These are phyloP conservation scores for Syngnathus rostellatus DNA, from an alignment of 2,797 vertebrate species.

Conservation along the genomic window DNA sequence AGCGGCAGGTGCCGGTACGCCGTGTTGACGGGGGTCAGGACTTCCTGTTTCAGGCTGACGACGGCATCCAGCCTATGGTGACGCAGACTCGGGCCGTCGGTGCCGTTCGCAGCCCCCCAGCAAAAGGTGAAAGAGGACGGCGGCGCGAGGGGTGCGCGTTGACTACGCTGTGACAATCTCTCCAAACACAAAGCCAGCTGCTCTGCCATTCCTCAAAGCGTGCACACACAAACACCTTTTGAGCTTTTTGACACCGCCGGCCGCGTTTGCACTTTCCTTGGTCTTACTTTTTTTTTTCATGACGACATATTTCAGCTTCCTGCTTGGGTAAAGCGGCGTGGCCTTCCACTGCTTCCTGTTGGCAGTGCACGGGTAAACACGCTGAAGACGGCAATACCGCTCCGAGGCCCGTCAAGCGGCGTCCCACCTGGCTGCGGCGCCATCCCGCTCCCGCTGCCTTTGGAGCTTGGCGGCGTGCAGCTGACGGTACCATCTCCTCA, in stretches of 20 bases:
- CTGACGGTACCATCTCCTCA: slow-evolving; percentile 57
- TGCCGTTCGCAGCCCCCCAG: slow-evolving; percentile 44
- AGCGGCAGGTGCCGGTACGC: slow-evolving; percentile 42
- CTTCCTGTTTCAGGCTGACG: background rate
- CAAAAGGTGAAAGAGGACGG: slow-evolving; percentile 50
- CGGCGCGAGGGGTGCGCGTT: rapidly evolving
- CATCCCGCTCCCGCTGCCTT: slow-evolving; percentile 26
- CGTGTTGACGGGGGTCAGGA: slow-evolving; percentile 3
- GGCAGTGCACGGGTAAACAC: background rate
- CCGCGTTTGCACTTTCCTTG: background rate
- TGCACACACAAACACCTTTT: background rate
- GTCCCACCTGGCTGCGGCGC: slow-evolving; percentile 43
- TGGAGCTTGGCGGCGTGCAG: slow-evolving; percentile 39
- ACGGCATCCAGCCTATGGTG: slow-evolving; percentile 28
- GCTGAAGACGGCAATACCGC: too few species aligned
- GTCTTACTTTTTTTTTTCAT: background rate
- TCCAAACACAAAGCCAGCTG: slow-evolving; percentile 43
- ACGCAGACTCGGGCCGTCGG: slow-evolving; percentile 49
- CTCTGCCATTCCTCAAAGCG: slow-evolving; percentile 30
- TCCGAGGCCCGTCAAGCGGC: too few species aligned
- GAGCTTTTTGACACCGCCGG: background rate
- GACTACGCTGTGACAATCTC: slow-evolving; percentile 26
- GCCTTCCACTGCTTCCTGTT: slow-evolving; percentile 36
- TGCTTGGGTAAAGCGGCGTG: background rate
- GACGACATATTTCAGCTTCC: background rate